Percentiles rank a stretch among this genome's conserved stretches.
These are phyloP conservation scores for Galeruca laticollis DNA, from an alignment of 2,888 invertebrate genomes.

Conservation along the genomic window DNA sequence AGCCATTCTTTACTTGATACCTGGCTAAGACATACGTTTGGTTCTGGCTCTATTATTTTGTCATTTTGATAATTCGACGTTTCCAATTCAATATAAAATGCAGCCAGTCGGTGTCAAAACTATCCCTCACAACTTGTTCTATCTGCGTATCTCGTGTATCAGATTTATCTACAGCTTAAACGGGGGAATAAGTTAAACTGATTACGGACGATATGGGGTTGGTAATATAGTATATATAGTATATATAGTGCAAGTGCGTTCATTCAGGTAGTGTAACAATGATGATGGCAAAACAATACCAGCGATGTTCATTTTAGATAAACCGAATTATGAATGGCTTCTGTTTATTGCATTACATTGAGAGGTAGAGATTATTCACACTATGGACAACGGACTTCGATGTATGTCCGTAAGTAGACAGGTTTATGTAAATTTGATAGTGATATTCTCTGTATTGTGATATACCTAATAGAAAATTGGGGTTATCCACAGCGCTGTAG, in stretches of 20 bases:
- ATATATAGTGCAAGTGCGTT: conserved; percentile 14
- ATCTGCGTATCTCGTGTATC: conserved; percentile 2
- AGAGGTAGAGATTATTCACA: conserved; percentile 41
- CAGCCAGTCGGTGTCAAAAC: too few relatives aligned
- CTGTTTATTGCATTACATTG: conserved; percentile 43
- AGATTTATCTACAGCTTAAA: conserved; percentile 12
- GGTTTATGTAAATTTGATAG: conserved; percentile 31
- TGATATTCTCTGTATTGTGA: conserved; percentile 1
- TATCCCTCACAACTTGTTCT: background rate
- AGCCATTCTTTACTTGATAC: too few relatives aligned
- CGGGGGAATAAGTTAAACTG: conserved; percentile 18
- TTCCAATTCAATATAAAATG: too few relatives aligned
- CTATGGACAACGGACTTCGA: conserved; percentile 24
- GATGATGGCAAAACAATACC: conserved; percentile 46
- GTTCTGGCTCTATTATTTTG: too few relatives aligned
- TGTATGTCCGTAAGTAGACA: conserved; percentile 27
- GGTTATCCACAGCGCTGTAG: background rate
- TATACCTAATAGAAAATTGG: conserved; percentile 11
- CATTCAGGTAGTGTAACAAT: conserved; percentile 40
- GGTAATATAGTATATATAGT: conserved; percentile 28
- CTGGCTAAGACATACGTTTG: too few relatives aligned
- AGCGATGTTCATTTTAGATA: conserved; percentile 47
- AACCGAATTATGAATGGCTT: conserved; percentile 44
- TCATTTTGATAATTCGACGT: too few relatives aligned
- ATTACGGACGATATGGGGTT: conserved; percentile 6